Evolutionary conservation across 1,140 invertebrate genomes (phyloP).

Genomic region (Dendroctonus ponderosae): DNA sequence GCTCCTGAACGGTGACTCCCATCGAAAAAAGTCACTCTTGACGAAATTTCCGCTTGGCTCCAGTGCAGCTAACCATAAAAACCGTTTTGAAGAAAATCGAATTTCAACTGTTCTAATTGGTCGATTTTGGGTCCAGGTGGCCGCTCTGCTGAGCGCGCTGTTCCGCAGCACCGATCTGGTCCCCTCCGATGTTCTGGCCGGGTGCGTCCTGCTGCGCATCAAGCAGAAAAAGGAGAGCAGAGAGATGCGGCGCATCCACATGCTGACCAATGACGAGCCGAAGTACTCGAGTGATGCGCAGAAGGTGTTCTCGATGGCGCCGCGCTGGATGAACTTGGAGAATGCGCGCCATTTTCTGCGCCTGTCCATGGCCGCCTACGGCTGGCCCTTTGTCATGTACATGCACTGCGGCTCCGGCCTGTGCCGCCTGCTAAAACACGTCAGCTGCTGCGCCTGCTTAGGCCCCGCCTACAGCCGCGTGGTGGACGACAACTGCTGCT

Average conservation of each 20-base stretch:
- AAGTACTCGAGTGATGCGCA: conserved; percentile 63
- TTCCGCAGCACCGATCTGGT: conserved; percentile 84
- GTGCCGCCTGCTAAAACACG: conserved; percentile 67
- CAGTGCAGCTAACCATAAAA: no score
- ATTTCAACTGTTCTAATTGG: no score
- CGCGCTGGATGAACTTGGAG: conserved; percentile 77
- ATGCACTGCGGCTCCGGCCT: conserved; percentile 70
- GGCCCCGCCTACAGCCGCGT: conserved; percentile 65
- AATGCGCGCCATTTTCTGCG: conserved; percentile 74
- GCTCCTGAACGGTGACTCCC: no score
- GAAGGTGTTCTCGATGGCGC: conserved; percentile 61
- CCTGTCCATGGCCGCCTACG: conserved; percentile 80
- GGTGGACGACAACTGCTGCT: conserved; percentile 84
- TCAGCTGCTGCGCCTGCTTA: conserved; percentile 72
- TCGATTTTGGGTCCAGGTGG: conserved; percentile 41
- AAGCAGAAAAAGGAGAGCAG: conserved; percentile 70
- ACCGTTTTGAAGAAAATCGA: no score
- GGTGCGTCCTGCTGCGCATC: conserved; percentile 74
- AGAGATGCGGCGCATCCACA: conserved; percentile 66
- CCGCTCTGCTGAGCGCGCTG: conserved; percentile 72
- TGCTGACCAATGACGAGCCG: conserved; percentile 64
- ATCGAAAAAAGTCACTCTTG: no score
- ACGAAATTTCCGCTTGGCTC: no score
- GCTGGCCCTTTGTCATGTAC: conserved; percentile 86
- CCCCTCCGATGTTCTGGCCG: conserved; percentile 84